These are phyloP conservation scores for Apodemus speciosus DNA, from an alignment of 2,113 vertebrate genomes.

Conservation along the genomic window DNA sequence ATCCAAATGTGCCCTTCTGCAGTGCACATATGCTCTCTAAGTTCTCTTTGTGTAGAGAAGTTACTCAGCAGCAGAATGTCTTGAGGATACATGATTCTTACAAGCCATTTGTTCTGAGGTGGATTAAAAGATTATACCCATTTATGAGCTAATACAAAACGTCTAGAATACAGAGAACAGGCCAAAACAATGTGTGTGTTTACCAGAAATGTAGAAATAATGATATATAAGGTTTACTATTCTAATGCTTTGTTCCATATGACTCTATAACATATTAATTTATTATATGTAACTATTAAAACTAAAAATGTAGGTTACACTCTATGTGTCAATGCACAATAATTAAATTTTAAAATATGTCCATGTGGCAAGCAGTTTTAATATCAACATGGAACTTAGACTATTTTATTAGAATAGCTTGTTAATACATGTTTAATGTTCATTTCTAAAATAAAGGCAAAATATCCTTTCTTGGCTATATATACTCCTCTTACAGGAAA, in stretches of 20 bases:
- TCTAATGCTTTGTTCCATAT: not conserved
- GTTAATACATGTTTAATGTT: not conserved
- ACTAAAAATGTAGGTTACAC: not conserved
- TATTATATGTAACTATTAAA: not conserved
- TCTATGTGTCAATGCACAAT: not conserved
- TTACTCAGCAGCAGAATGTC: not conserved
- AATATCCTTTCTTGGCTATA: not conserved
- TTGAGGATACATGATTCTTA: not conserved
- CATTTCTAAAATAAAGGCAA: not conserved
- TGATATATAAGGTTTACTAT: constrained; percentile 5
- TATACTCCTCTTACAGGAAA: not conserved
- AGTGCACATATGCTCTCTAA: not conserved
- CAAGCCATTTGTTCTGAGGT: not conserved
- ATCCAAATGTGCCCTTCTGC: not conserved
- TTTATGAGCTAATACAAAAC: not conserved
- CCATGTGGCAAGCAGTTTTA: not conserved
- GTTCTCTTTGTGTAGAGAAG: not conserved
- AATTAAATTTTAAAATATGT: not conserved
- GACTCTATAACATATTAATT: not conserved
- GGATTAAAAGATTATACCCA: not conserved
- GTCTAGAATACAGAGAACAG: not conserved
- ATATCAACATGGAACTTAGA: not conserved
- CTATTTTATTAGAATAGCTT: not conserved
- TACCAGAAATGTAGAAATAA: not conserved
- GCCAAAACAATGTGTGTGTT: not conserved